Evolutionary conservation across 2,113 vertebrate genomes (phyloP), one percentile per base, ranked within the genome.

Genomic region (Orthonyx spaldingii): DNA sequence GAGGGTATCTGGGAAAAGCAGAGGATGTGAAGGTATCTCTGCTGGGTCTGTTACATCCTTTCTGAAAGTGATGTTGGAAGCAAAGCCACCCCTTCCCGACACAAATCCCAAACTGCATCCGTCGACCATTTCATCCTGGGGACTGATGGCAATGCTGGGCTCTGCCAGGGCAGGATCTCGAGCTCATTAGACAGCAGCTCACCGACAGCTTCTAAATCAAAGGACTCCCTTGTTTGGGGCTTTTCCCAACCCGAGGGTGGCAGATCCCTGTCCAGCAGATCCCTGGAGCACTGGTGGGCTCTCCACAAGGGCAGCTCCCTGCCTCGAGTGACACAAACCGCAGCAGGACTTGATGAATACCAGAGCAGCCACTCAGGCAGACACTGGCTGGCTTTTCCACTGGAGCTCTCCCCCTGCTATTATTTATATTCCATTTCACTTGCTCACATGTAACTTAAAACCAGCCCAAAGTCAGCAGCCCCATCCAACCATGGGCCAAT

Each of bases 391-490:
- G 66, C 82, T 94, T 96, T 92, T 92, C 89, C 90, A 90, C 95
- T 44, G 39, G 22, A 84, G 95, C 57, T 89, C 80, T 93, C 81
- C 66, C 49, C 75, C 77, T 69, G 71, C 89, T 87, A 61, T 90
- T 96, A 96, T 93, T 97, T 96, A 94, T 92, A 91, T 71, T 94
- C 81, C 47, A 2, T 96, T 97, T 97, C 74, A 85, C 95, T 97
- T 93, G 87, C 97, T 97, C 90, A 69, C 70, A 68, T 74, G 95
- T 96, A 98, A 97, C 96, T 44, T 90, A 95, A 98, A 97, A 96
- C 98, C 96, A 84, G 20, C 68, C 79, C 76, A 4, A 47, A 68
- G 84, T 35, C 96, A 81, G 47, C 85, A 49, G 28, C 77, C 71
- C 75, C 44, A 72, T 87, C 91, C 88, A 68, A 16, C 6, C 10